Percentiles rank a stretch among this genome's conserved stretches.
These are phyloP conservation scores for Amphiprion ocellaris DNA, from an alignment of 2,113 vertebrate species.

Conservation along the genomic window DNA sequence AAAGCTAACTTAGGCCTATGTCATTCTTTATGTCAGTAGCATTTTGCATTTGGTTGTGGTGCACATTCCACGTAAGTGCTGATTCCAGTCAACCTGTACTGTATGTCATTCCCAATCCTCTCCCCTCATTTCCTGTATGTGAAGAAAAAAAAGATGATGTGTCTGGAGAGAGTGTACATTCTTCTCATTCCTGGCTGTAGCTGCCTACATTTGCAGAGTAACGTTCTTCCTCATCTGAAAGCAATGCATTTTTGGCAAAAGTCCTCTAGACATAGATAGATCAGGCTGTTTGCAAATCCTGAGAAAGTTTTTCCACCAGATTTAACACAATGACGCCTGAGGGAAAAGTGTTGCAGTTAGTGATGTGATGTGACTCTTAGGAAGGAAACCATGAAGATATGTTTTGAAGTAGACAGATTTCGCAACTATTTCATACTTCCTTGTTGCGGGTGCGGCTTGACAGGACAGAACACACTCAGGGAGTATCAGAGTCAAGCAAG, in stretches of 20 bases:
- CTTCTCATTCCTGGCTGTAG: conserved; percentile 46
- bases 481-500: background rate
- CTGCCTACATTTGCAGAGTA: background rate
- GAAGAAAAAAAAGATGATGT: background rate
- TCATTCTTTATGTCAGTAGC: background rate
- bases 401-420: conserved; percentile 44
- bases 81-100: background rate
- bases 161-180: conserved; percentile 38
- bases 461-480: background rate
- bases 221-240: conserved; percentile 49
- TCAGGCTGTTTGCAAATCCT: background rate
- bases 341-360: background rate
- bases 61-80: no score
- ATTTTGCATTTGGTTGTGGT: no score
- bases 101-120: background rate
- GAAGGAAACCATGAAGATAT: conserved; percentile 24
- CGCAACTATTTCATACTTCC: conserved; percentile 67
- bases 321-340: background rate
- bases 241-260: conserved; percentile 47
- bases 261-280: background rate
- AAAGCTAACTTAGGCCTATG: background rate
- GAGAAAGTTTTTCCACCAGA: background rate
- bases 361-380: background rate
- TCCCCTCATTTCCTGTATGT: background rate
- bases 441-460: conserved; percentile 65